Evolutionary conservation across 37 sponge, comb jelly and placozoan genomes (phyloP).

Genomic region (Oscarella lobularis): DNA sequence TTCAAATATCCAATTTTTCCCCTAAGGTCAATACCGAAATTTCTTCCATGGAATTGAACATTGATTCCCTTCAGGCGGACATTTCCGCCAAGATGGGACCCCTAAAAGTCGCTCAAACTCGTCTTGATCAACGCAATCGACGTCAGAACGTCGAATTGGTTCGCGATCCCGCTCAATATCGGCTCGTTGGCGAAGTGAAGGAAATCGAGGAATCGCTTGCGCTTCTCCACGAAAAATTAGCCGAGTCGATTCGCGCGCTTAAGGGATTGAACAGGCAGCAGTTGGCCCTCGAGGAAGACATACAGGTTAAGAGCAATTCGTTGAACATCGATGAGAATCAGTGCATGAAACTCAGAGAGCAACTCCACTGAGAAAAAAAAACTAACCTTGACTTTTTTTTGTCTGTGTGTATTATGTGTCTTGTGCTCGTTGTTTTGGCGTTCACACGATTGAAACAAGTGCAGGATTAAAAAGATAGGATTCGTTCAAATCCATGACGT

Average conservation of each 20-base stretch:
- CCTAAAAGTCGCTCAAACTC: constrained; percentile 67
- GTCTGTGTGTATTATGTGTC: too few species aligned
- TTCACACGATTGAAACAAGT: too few species aligned
- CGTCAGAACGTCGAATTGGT: constrained; percentile 83
- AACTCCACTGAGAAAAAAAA: too few species aligned
- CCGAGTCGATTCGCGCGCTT: constrained; percentile 47
- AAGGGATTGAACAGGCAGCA: constrained; percentile 66
- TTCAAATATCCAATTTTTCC: too few species aligned
- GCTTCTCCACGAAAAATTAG: constrained; percentile 38
- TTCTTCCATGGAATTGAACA: constrained; percentile 54
- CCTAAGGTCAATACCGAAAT: constrained; percentile 52
- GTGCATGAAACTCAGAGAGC: constrained; percentile 55
- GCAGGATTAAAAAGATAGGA: too few species aligned
- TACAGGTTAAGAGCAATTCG: constrained; percentile 70
- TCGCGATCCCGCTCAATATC: constrained; percentile 81
- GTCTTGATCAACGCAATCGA: constrained; percentile 44
- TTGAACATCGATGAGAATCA: constrained; percentile 66
- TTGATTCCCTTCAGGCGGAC: constrained; percentile 36
- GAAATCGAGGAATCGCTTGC: constrained; percentile 30
- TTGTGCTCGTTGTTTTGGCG: too few species aligned
- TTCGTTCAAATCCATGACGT: too few species aligned
- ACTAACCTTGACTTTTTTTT: too few species aligned
- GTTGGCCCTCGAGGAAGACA: constrained; percentile 77
- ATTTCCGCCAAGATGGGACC: constrained; percentile 57
- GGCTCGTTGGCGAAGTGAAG: constrained; percentile 64